Evolutionary conservation across 2,113 vertebrate species (phyloP).

Genomic region (Corydoras sp.): DNA sequence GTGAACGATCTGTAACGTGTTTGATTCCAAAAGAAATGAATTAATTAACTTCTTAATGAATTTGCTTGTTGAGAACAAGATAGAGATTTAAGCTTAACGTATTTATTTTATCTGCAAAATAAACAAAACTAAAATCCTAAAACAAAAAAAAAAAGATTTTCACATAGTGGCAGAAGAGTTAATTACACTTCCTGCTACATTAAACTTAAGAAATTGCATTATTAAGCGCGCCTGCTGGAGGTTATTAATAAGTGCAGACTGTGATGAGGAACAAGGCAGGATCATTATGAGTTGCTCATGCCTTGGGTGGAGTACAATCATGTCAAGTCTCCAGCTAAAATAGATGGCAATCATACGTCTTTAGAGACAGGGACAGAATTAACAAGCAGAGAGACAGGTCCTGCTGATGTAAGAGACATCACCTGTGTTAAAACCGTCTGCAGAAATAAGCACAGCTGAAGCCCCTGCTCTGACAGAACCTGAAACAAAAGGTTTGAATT

Average conservation of each 20-base stretch:
- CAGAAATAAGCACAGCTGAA: slow-evolving; percentile 81
- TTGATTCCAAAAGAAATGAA: too few species aligned
- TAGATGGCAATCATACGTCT: slow-evolving; percentile 47
- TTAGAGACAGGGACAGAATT: neutral
- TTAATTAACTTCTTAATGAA: too few species aligned
- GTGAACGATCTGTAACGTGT: too few species aligned
- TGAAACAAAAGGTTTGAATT: slow-evolving; percentile 45
- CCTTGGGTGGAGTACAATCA: slow-evolving; percentile 18
- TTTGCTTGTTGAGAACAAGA: too few species aligned
- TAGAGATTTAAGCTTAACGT: too few species aligned
- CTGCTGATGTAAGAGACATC: slow-evolving; percentile 37
- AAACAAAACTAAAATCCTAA: too few species aligned
- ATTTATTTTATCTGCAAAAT: too few species aligned
- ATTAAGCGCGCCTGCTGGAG: slow-evolving; percentile 41
- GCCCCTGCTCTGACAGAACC: slow-evolving; percentile 86
- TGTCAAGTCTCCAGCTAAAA: slow-evolving; percentile 42
- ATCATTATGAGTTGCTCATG: slow-evolving; percentile 47
- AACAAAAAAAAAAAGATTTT: too few species aligned
- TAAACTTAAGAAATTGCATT: slow-evolving; percentile 12
- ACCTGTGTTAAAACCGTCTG: slow-evolving; percentile 84
- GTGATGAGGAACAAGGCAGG: slow-evolving; percentile 38
- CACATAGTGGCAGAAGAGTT: too few species aligned
- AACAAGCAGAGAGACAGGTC: neutral
- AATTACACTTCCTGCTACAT: neutral
- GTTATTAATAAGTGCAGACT: slow-evolving; percentile 55